phyloP scores from a whole-genome alignment of 2,797 vertebrate genomes.

The Peromyscus aztecus region DNA sequence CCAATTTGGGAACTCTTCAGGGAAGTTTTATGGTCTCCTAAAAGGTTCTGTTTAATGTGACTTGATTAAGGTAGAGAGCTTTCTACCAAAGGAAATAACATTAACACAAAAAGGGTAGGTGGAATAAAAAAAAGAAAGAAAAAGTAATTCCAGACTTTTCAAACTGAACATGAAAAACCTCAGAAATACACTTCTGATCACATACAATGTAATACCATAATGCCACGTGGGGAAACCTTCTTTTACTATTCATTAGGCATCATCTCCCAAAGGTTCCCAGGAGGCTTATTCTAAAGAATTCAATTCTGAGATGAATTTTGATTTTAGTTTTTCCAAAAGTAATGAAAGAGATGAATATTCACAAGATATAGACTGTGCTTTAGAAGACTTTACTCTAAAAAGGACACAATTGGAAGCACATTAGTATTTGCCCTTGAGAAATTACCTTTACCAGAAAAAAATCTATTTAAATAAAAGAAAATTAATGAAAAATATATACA shows the following conservation, averaged over 20 bases:
- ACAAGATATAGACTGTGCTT: too few species aligned
- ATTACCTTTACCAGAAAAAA: neutral
- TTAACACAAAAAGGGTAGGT: neutral
- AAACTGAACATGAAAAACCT: neutral
- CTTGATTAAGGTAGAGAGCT: neutral
- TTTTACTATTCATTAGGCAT: neutral
- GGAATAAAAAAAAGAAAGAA: neutral
- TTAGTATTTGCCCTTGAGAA: neutral
- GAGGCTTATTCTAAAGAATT: neutral
- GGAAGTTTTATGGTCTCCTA: neutral
- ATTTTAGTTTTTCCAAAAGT: neutral
- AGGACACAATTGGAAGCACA: neutral
- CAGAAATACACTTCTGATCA: neutral
- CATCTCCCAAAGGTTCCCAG: neutral
- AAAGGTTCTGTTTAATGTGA: neutral
- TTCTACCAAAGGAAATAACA: neutral
- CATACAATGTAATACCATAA: neutral
- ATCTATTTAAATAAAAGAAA: neutral
- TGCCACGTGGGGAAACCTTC: accelerated
- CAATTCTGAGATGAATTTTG: neutral
- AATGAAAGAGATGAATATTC: neutral
- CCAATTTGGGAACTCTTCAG: neutral
- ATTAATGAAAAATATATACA: neutral
- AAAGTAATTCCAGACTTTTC: neutral
- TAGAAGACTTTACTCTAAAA: neutral